Evolutionary conservation across 1,140 invertebrate genomes (phyloP).

Genomic region (Riptortus pedestris): DNA sequence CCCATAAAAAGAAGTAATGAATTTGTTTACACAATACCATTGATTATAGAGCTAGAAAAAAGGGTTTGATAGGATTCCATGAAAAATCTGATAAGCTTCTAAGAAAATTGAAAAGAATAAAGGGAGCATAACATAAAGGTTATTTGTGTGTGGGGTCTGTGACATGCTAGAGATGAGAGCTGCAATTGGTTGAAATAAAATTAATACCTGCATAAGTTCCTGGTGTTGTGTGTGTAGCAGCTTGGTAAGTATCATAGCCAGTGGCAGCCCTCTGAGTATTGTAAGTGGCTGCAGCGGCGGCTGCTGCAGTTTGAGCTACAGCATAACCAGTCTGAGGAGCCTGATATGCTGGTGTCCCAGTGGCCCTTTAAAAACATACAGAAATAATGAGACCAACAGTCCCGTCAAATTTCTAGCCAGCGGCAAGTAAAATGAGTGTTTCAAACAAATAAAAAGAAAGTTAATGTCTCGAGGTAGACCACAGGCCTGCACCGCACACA

Average conservation of each 20-base stretch:
- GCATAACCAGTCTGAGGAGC: constrained; percentile 67
- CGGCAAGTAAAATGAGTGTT: constrained; percentile 27
- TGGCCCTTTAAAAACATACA: constrained; percentile 36
- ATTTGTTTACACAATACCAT: too few species aligned
- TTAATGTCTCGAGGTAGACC: background rate
- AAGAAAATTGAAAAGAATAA: too few species aligned
- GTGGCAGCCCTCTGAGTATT: constrained; percentile 61
- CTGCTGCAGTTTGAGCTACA: constrained; percentile 56
- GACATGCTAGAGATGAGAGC: too few species aligned
- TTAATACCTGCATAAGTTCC: constrained; percentile 46
- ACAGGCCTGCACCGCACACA: too few species aligned
- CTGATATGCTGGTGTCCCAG: constrained; percentile 62
- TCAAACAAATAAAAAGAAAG: constrained; percentile 21
- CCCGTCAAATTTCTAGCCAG: background rate
- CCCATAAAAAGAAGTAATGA: too few species aligned
- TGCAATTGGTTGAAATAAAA: too few species aligned
- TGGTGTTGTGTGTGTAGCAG: constrained; percentile 42
- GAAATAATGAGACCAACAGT: background rate
- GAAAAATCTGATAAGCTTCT: too few species aligned
- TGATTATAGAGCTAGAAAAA: too few species aligned
- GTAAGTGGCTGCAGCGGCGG: constrained; percentile 61
- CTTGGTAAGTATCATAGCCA: constrained; percentile 65
- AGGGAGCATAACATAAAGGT: too few species aligned
- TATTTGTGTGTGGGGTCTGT: too few species aligned
- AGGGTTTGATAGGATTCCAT: too few species aligned